phyloP scores from a whole-genome alignment of 2,113 vertebrate genomes.

The Gadus chalcogrammus region DNA sequence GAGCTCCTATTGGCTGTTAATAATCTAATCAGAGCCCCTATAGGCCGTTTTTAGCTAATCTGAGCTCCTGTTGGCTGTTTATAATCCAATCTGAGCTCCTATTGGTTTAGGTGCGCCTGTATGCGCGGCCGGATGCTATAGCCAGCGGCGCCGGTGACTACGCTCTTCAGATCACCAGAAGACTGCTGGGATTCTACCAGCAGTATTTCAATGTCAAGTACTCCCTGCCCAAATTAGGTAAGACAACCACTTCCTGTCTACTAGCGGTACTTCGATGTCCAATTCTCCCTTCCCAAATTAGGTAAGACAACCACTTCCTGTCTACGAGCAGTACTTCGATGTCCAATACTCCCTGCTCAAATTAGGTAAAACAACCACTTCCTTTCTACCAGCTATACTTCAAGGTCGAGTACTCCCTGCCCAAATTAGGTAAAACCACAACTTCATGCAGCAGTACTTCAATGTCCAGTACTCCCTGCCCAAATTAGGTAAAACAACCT shows the following conservation, averaged over 20 bases:
- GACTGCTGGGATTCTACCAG: constrained; percentile 96
- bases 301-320: constrained; percentile 68
- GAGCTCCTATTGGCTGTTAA: too few relatives aligned
- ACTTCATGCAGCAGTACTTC: constrained; percentile 86
- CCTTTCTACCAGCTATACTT: constrained; percentile 85
- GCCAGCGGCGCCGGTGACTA: constrained; percentile 94
- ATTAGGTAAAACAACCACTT: constrained; percentile 78
- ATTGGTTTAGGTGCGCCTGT: constrained; percentile 84
- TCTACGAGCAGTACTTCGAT: constrained; percentile 88
- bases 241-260: background rate
- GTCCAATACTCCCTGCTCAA: constrained; percentile 98
- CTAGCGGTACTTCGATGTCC: constrained; percentile 95
- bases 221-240: constrained; percentile 97
- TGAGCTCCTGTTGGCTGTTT: too few relatives aligned
- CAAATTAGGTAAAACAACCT: constrained; percentile 83
- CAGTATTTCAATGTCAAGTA: constrained; percentile 98
- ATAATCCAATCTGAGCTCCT: constrained; percentile 18
- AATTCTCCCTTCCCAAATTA: constrained; percentile 97
- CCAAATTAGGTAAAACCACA: constrained; percentile 86
- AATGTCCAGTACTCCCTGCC: constrained; percentile 96
- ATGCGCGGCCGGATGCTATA: constrained; percentile 92
- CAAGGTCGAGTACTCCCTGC: constrained; percentile 95
- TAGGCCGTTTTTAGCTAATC: too few relatives aligned
- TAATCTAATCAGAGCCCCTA: too few relatives aligned
- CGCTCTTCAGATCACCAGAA: constrained; percentile 93